Evolutionary conservation across 2,888 invertebrate genomes (phyloP), one percentile per base, ranked within the genome.

Genomic region (Antheraea assamensis): DNA sequence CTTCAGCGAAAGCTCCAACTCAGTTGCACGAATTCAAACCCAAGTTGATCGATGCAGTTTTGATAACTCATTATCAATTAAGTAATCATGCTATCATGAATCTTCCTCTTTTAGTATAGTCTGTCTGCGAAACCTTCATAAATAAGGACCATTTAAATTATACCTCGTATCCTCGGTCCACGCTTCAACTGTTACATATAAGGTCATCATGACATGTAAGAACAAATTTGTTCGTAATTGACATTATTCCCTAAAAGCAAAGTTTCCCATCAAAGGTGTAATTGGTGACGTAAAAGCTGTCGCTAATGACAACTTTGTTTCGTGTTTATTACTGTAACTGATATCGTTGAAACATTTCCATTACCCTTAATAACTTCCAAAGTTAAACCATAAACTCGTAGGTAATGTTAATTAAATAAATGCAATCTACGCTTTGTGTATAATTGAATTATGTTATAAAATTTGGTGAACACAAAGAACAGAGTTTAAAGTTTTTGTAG

Each of bases 261-360:
- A 68, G 68, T 68, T 68, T 35, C 10, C 68, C 35, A 68, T 35
- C 35, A 35, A n/a, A 68, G 35, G 68, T 68, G 68, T 35, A 68
- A 68, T 35, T 31, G 35, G 35, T 68, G 31, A 35, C n/a, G 35
- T 68, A 68, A 35, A 68, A 27, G 24, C 68, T 35, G 21, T 68
- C n/a, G n/a, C n/a, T 68, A 68, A 35, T 35, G 68, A 68, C 35
- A 35, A 35, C 68, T 68, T 35, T 68, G 24, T 21, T n/a, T 31
- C 68, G 35, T 68, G 68, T 68, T 68, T 31, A 68, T 35, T 31
- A 35, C 35, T 35, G 35, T n/a, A 68, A 35, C 35, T 35, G 68
- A 68, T n/a, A 68, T n/a, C n/a, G 35, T n/a, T 68, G 35, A 35
- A 68, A 68, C 68, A n/a, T 68, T 68, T 68, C 35, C 68, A 68